These are phyloP conservation scores for Cataglyphis albicans DNA, from an alignment of 2,888 invertebrate species.

Conservation along the genomic window DNA sequence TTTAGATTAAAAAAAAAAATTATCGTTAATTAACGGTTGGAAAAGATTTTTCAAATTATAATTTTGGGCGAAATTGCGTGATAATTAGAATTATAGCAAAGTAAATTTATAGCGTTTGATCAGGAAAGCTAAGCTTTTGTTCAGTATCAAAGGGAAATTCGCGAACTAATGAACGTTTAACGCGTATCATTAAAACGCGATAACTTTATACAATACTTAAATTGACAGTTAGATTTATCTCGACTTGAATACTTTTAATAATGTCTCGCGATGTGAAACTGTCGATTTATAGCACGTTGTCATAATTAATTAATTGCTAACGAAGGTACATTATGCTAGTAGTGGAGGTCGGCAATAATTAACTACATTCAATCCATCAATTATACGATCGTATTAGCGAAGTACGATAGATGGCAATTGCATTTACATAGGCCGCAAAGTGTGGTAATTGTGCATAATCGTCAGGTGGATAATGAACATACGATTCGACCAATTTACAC, in stretches of 20 bases:
- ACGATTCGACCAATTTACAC: conserved; percentile 32
- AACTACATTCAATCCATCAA: conserved; percentile 51
- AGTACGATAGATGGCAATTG: conserved; percentile 40
- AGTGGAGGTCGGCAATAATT: conserved; percentile 26
- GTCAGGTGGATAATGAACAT: conserved; percentile 14
- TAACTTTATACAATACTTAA: neutral
- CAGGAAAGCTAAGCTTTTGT: neutral
- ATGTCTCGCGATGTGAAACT: neutral
- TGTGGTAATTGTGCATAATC: conserved; percentile 34
- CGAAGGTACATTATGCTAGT: neutral
- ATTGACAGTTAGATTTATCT: neutral
- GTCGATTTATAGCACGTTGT: conserved; percentile 17
- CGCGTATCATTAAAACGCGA: neutral
- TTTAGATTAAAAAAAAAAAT: neutral
- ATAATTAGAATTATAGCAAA: neutral
- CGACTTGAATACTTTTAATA: neutral
- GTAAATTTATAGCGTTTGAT: neutral
- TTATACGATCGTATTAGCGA: conserved; percentile 43
- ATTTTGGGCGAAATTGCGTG: neutral
- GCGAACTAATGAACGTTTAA: neutral
- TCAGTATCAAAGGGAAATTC: too few species aligned
- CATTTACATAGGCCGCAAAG: conserved; percentile 34
- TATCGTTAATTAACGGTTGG: neutral
- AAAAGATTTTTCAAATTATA: neutral
- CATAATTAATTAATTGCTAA: conserved; percentile 39